Evolutionary conservation across 2,113 vertebrate genomes (phyloP).

Genomic region (Seriola quinqueradiata): DNA sequence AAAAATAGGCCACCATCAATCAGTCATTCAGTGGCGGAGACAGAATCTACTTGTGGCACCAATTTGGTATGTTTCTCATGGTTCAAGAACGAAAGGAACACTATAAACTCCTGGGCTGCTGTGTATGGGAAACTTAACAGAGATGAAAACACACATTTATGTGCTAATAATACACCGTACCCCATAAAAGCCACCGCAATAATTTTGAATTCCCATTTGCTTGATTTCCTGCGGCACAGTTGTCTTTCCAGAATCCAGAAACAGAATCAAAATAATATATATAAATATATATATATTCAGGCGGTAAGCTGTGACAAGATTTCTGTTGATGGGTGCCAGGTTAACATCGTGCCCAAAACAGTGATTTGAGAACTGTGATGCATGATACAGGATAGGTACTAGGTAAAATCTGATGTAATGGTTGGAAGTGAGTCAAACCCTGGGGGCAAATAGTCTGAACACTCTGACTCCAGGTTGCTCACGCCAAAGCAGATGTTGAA

Average conservation of each 20-base stretch:
- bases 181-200: constrained; percentile 38
- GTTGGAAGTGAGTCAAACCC: constrained; percentile 77
- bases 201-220: constrained; percentile 39
- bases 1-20: constrained; percentile 86
- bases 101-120: constrained; percentile 42
- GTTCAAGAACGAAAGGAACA: constrained; percentile 37
- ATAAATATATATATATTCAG: constrained; percentile 39
- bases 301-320: constrained; percentile 70
- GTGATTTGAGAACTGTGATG: constrained; percentile 71
- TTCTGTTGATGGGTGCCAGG: constrained; percentile 71
- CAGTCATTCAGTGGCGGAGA: constrained; percentile 78
- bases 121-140: constrained; percentile 26
- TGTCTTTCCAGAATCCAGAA: constrained; percentile 54
- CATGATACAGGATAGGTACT: constrained; percentile 74
- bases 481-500: constrained; percentile 80
- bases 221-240: constrained; percentile 38
- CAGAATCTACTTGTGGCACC: constrained; percentile 74
- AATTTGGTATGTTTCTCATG: constrained; percentile 69
- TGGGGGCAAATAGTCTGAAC: constrained; percentile 68
- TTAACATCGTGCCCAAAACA: constrained; percentile 67
- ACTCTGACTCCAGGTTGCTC: constrained; percentile 73
- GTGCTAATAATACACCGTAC: constrained; percentile 58
- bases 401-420: constrained; percentile 79
- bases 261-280: constrained; percentile 53
- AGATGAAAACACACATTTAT: constrained; percentile 50